Evolutionary conservation across 2,113 vertebrate genomes (phyloP).

Genomic region (Serinus canaria): DNA sequence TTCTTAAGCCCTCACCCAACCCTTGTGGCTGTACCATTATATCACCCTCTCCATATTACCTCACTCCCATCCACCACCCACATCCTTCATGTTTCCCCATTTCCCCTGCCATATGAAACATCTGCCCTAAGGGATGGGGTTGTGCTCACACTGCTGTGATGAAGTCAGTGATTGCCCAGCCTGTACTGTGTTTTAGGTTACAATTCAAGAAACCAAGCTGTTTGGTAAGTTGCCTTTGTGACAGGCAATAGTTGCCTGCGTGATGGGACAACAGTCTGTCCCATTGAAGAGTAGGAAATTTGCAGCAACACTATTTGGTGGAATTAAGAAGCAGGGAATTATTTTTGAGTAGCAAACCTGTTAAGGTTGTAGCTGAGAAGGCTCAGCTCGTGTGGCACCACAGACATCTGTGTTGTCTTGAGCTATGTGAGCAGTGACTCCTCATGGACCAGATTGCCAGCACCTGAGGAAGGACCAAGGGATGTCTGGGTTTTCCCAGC

Average conservation of each 20-base stretch:
- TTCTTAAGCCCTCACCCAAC: neutral
- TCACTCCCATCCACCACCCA: neutral
- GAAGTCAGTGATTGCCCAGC: neutral
- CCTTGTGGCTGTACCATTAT: slow-evolving; percentile 9
- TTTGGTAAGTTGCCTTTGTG: neutral
- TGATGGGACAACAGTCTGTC: neutral
- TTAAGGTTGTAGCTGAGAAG: neutral
- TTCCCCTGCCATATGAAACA: neutral
- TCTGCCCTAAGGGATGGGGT: neutral
- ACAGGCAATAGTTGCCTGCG: fast-evolving
- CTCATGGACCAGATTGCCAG: neutral
- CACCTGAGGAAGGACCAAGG: neutral
- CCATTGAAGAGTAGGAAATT: neutral
- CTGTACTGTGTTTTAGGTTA: neutral
- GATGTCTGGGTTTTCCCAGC: neutral
- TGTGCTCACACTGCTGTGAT: neutral
- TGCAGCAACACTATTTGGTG: neutral
- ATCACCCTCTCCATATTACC: slow-evolving; percentile 50
- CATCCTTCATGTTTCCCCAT: neutral
- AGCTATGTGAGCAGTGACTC: neutral
- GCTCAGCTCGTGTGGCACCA: fast-evolving
- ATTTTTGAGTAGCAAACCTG: neutral
- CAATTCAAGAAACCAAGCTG: neutral
- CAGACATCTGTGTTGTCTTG: fast-evolving
- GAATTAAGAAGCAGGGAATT: neutral